phyloP scores from a whole-genome alignment of 2,113 vertebrate species.

The Myrmecophaga tridactyla region DNA sequence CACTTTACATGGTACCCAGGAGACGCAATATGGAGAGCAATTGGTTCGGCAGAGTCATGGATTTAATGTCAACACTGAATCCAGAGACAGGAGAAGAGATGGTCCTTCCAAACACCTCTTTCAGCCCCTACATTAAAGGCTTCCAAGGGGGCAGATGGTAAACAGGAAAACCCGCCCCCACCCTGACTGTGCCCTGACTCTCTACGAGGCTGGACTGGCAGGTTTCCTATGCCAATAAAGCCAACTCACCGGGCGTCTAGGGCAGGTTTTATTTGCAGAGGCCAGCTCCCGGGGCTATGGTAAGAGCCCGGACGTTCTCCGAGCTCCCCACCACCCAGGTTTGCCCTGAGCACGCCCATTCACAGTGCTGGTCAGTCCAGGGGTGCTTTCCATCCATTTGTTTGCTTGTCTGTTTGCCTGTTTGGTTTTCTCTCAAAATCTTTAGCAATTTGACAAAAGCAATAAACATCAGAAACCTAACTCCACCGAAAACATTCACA shows the following conservation, averaged over 20 bases:
- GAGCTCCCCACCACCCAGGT: neutral
- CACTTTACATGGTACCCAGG: neutral
- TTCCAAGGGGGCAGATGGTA: neutral
- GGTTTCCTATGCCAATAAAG: conserved; percentile 59
- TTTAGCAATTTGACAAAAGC: conserved; percentile 61
- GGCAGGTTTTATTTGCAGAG: conserved; percentile 57
- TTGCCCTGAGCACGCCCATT: neutral
- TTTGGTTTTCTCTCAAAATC: conserved; percentile 54
- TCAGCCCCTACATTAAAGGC: neutral
- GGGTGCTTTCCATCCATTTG: conserved; percentile 31
- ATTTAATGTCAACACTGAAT: neutral
- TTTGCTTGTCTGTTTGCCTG: conserved; percentile 18
- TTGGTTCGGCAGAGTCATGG: neutral
- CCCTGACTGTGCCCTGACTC: neutral
- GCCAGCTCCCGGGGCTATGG: conserved; percentile 12
- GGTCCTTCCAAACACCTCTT: neutral
- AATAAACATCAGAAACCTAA: conserved; percentile 70
- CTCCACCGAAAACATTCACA: conserved; percentile 67
- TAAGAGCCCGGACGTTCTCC: neutral
- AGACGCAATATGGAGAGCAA: neutral
- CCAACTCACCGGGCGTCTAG: neutral
- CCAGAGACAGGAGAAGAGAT: neutral
- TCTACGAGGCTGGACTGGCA: conserved; percentile 48
- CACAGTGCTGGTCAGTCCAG: neutral
- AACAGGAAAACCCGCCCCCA: conserved; percentile 43